Percentiles rank a stretch among this genome's conserved stretches.
Conservation (phyloP, 2,888 invertebrate genomes). For the Oscheius sp. region DNA sequence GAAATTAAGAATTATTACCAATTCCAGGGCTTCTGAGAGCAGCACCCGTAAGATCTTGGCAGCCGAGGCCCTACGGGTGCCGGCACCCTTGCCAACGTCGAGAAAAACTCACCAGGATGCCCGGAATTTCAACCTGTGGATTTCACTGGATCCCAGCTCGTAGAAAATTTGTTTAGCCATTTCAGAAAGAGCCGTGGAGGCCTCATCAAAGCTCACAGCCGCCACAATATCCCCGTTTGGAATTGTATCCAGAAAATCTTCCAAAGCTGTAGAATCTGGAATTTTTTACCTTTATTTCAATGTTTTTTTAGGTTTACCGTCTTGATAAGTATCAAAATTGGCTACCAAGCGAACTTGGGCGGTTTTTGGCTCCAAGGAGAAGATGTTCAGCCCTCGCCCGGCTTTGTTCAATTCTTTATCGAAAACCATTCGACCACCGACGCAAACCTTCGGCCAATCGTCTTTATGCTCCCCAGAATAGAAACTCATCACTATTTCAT, state of each 20-base stretch:
- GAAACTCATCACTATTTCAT: conserved; percentile 50
- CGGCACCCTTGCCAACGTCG: conserved; percentile 70
- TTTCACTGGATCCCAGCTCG: conserved; percentile 77
- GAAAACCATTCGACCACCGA: conserved; percentile 74
- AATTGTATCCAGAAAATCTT: conserved; percentile 74
- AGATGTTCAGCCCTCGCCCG: conserved; percentile 78
- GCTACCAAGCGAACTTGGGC: conserved; percentile 75
- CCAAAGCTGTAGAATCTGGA: conserved; percentile 75
- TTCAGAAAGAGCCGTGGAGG: conserved; percentile 76
- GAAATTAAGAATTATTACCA: conserved; percentile 60
- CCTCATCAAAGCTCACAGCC: conserved; percentile 78
- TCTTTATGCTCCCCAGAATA: conserved; percentile 75
- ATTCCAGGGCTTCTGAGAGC: too few relatives aligned
- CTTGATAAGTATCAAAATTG: conserved; percentile 78
- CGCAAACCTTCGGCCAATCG: conserved; percentile 77
- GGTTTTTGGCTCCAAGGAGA: conserved; percentile 75
- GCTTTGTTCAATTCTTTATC: conserved; percentile 74
- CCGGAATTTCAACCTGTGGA: conserved; percentile 77
- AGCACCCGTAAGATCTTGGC: neutral
- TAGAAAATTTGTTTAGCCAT: conserved; percentile 76
- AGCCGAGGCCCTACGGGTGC: neutral
- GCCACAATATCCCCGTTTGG: conserved; percentile 76
- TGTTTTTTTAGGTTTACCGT: conserved; percentile 69
- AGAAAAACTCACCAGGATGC: conserved; percentile 75
- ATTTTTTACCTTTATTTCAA: neutral